Percentiles rank a stretch among this genome's conserved stretches.
These are phyloP conservation scores for Ridgeia piscesae DNA, from an alignment of 1,140 invertebrate species.

Conservation along the genomic window DNA sequence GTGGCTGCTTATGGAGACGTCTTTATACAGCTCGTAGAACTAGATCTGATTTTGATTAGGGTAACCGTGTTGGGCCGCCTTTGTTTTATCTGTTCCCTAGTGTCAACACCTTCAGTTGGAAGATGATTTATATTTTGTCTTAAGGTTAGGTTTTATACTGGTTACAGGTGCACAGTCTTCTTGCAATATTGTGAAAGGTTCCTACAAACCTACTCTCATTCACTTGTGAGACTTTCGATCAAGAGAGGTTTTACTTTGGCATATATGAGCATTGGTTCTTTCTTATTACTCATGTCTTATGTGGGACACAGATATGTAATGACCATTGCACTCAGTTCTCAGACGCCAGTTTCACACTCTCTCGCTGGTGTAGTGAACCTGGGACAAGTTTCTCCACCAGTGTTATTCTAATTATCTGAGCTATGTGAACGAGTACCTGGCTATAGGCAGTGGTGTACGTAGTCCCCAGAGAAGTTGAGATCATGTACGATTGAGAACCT, in stretches of 20 bases:
- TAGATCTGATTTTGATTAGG: not conserved
- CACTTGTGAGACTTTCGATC: not conserved
- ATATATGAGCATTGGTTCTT: not conserved
- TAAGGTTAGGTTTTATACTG: not conserved
- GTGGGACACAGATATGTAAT: no score
- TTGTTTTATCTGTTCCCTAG: not conserved
- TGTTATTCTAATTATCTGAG: no score
- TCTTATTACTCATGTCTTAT: not conserved
- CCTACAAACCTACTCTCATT: not conserved
- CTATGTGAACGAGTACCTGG: no score
- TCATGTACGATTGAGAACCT: no score
- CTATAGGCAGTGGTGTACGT: no score
- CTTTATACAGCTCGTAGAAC: not conserved
- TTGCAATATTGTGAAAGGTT: not conserved
- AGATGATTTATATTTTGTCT: not conserved
- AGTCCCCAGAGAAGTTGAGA: no score
- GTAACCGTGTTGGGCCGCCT: not conserved
- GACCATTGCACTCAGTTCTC: no score
- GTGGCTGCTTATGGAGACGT: not conserved
- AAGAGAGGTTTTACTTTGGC: not conserved
- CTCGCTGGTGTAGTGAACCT: no score
- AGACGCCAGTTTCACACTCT: no score
- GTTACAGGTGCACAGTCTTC: not conserved
- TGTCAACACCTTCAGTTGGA: not conserved
- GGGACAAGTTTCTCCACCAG: no score